Percentiles rank a stretch among this genome's conserved stretches.
These are phyloP conservation scores for Trichopoda pennipes DNA, from an alignment of 2,888 invertebrate species.

Conservation along the genomic window DNA sequence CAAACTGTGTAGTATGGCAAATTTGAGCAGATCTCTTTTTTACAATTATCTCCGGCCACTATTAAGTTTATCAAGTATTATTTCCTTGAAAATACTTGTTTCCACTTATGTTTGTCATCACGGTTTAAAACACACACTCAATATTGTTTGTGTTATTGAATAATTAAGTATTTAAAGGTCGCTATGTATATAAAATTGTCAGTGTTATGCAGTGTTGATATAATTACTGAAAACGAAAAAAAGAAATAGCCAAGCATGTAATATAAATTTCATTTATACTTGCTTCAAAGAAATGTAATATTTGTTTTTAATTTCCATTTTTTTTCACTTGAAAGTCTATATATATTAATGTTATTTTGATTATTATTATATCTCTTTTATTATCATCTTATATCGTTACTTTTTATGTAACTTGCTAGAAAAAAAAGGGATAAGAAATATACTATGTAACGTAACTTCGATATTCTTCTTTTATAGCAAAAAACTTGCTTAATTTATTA, in stretches of 20 bases:
- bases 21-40: background rate
- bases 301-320: no score
- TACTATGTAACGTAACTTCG: no score
- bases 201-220: background rate
- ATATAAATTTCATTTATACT: slow-evolving; percentile 5
- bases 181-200: background rate
- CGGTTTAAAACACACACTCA: background rate
- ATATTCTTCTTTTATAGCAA: no score
- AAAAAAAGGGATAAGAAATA: no score
- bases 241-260: background rate
- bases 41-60: background rate
- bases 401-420: no score
- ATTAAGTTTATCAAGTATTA: slow-evolving; percentile 7
- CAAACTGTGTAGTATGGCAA: background rate
- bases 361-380: no score
- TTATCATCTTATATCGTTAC: no score
- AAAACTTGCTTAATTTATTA: background rate
- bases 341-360: no score
- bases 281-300: background rate
- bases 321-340: no score
- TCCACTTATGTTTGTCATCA: background rate
- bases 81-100: slow-evolving; percentile 22
- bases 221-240: background rate
- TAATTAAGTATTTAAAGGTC: slow-evolving; percentile 34
- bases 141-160: slow-evolving; percentile 9